A percentile compares a stretch with the other conserved stretches of the same genome.
Evolutionary conservation across 2,113 vertebrate genomes (phyloP).

Genomic region (Takifugu flavidus): DNA sequence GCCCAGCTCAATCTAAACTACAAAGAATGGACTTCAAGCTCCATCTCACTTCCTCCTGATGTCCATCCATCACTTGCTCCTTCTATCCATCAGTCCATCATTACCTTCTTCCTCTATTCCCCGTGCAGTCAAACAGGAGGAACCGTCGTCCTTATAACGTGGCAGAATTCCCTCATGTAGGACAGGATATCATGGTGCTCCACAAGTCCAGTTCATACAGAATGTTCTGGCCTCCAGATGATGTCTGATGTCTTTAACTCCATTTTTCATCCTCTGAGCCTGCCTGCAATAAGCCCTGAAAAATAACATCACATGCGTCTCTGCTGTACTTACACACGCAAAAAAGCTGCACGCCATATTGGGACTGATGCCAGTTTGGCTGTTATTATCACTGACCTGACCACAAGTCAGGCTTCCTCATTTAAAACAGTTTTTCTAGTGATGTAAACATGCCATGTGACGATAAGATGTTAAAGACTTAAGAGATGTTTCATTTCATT

Average conservation of each 20-base stretch:
- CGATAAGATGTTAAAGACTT: no score
- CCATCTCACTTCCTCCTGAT: conserved; percentile 28
- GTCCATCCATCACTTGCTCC: conserved; percentile 49
- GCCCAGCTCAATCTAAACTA: conserved; percentile 23
- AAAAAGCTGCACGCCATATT: not conserved
- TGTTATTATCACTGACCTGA: no score
- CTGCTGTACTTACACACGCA: conserved; percentile 18
- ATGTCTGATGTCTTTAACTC: conserved; percentile 44
- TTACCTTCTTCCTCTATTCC: conserved; percentile 33
- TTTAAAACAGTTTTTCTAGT: no score
- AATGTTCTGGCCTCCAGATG: conserved; percentile 39
- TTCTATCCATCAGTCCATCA: conserved; percentile 58
- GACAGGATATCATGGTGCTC: conserved; percentile 24
- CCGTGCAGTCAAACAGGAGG: conserved; percentile 35
- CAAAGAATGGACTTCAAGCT: conserved; percentile 20
- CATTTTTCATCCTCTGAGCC: conserved; percentile 31
- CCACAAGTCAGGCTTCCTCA: no score
- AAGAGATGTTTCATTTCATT: no score
- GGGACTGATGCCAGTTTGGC: no score
- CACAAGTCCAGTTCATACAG: conserved; percentile 18
- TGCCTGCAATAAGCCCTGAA: conserved; percentile 52
- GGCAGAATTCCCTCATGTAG: conserved; percentile 52
- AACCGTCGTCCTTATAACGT: conserved; percentile 33
- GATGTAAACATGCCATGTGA: no score
- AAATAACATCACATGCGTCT: conserved; percentile 59